These are phyloP conservation scores for Halocaridina rubra DNA, from an alignment of 2,888 invertebrate genomes.

Conservation along the genomic window DNA sequence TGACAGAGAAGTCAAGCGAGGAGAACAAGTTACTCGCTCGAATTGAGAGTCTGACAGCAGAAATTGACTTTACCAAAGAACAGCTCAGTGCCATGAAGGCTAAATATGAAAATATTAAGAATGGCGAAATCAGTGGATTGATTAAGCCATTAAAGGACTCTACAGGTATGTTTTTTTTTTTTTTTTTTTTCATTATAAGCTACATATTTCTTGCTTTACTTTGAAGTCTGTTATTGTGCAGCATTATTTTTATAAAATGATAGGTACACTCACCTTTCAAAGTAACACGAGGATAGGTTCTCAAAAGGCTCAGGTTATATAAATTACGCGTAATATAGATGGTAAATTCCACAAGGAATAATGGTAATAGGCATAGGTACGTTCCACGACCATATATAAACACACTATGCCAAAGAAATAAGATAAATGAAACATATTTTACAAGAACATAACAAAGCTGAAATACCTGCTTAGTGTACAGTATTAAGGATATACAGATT, in stretches of 20 bases:
- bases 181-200: neutral
- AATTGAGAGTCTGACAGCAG: constrained; percentile 70
- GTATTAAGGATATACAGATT: too few species aligned
- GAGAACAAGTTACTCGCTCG: constrained; percentile 72
- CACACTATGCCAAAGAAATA: too few species aligned
- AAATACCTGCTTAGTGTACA: too few species aligned
- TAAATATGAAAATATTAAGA: constrained; percentile 60
- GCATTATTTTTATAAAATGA: neutral
- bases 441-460: too few species aligned
- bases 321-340: too few species aligned
- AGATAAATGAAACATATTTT: too few species aligned
- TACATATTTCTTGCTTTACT: neutral
- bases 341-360: too few species aligned
- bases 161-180: constrained; percentile 5
- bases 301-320: too few species aligned
- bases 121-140: constrained; percentile 54
- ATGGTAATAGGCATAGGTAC: too few species aligned
- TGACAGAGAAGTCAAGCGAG: constrained; percentile 70
- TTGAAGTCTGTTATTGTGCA: neutral
- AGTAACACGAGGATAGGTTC: too few species aligned
- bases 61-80: constrained; percentile 70
- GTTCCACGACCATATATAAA: too few species aligned
- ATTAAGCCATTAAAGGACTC: constrained; percentile 36
- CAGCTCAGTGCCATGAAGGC: constrained; percentile 69
- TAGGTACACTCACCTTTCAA: neutral